Conservation (phyloP, 2,113 vertebrate species). For the Macrotus californicus region DNA sequence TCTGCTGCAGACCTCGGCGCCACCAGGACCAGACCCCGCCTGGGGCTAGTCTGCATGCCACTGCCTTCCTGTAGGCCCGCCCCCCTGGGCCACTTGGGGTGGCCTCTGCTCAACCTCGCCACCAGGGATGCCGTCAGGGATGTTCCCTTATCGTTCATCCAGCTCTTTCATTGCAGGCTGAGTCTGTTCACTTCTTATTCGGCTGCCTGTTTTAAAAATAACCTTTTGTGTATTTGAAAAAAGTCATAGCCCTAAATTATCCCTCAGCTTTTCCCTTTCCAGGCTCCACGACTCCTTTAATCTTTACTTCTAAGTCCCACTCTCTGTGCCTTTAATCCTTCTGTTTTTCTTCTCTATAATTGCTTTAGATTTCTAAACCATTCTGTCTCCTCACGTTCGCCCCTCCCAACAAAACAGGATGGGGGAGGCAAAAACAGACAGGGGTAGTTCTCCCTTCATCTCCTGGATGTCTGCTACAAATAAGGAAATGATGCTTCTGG, state of each 20-base stretch:
- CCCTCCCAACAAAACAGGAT: not conserved
- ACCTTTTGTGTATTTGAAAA: constrained; percentile 35
- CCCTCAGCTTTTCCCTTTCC: not conserved
- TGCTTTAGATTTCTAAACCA: not conserved
- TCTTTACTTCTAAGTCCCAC: not conserved
- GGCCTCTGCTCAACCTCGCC: not conserved
- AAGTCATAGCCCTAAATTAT: constrained; percentile 25
- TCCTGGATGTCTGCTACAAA: not conserved
- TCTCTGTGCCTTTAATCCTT: not conserved
- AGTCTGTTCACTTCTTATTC: not conserved
- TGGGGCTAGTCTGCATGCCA: no score
- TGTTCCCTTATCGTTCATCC: not conserved
- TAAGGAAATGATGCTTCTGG: not conserved
- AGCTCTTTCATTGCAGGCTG: not conserved
- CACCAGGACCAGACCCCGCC: not conserved
- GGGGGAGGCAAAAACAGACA: rapidly evolving
- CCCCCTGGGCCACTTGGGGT: not conserved
- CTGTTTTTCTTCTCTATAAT: not conserved
- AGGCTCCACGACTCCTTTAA: not conserved
- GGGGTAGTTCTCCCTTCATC: not conserved
- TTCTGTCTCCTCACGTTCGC: not conserved
- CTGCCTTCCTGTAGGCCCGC: rapidly evolving
- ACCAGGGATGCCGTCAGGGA: not conserved
- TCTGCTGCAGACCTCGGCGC: rapidly evolving
- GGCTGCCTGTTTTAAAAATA: constrained; percentile 48